Evolutionary conservation across 2,888 invertebrate species (phyloP).

Genomic region (Dryobotodes eremita): DNA sequence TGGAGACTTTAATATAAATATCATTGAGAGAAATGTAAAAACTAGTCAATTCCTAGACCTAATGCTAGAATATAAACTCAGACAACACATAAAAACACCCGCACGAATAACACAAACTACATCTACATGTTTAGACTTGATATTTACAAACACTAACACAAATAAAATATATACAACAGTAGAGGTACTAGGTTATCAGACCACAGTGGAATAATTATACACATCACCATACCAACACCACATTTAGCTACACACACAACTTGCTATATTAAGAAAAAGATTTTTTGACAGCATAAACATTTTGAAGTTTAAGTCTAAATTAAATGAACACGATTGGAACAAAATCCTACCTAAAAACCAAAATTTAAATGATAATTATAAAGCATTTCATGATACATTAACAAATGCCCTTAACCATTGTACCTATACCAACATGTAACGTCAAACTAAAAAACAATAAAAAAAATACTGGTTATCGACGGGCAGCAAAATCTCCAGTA

Average conservation of each 20-base stretch:
- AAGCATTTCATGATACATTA: not conserved
- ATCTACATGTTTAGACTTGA: not conserved
- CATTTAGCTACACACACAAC: too few relatives aligned
- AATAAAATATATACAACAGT: too few relatives aligned
- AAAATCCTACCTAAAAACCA: too few relatives aligned
- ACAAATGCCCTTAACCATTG: not conserved
- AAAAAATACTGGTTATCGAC: not conserved
- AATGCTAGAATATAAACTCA: not conserved
- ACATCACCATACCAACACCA: too few relatives aligned
- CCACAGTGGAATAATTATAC: too few relatives aligned
- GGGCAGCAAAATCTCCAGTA: not conserved
- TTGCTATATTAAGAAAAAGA: too few relatives aligned
- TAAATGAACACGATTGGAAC: too few relatives aligned
- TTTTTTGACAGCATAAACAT: too few relatives aligned
- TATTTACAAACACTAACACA: not conserved
- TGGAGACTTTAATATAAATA: not conserved
- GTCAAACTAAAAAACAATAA: not conserved
- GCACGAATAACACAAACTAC: not conserved
- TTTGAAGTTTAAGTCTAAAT: too few relatives aligned
- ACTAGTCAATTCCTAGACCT: not conserved
- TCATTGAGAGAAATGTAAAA: not conserved
- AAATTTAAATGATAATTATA: not conserved
- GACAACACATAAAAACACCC: not conserved
- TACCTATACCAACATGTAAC: too few relatives aligned
- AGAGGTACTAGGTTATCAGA: too few relatives aligned